Conservation (phyloP, 23 tunicate species). For the Halocynthia aurantium region DNA sequence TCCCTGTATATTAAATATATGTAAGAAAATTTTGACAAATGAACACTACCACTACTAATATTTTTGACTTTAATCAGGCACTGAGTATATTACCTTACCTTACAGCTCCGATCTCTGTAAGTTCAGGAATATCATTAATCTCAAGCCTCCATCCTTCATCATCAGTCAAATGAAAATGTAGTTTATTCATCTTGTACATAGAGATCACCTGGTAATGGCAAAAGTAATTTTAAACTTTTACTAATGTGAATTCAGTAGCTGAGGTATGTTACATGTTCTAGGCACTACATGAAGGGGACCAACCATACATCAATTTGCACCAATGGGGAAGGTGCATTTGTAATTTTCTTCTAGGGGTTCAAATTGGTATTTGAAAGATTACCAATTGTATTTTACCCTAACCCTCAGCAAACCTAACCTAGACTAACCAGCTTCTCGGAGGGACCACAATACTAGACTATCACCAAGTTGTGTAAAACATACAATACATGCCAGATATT, state of each 20-base stretch:
- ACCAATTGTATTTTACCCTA: too few species aligned
- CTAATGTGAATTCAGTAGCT: too few species aligned
- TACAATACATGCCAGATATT: background rate
- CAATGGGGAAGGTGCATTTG: background rate
- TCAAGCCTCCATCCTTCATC: constrained; percentile 65
- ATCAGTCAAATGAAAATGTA: constrained; percentile 61
- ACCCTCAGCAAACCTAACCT: too few species aligned
- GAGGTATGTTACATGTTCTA: too few species aligned
- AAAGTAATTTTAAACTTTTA: too few species aligned
- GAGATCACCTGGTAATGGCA: constrained; percentile 22
- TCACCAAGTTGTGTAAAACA: background rate
- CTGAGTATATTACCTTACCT: background rate
- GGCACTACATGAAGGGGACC: too few species aligned
- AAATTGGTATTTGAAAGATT: too few species aligned
- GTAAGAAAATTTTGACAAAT: too few species aligned
- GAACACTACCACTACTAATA: too few species aligned
- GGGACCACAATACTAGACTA: background rate
- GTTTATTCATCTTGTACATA: constrained; percentile 37
- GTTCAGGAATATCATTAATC: constrained; percentile 44
- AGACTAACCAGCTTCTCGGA: background rate
- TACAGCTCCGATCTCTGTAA: constrained; percentile 35
- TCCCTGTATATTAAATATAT: background rate
- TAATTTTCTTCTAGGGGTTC: too few species aligned
- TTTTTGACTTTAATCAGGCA: too few species aligned
- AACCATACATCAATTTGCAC: too few species aligned